Evolutionary conservation across 2,888 invertebrate genomes (phyloP).

Genomic region (Sesamia inferens): DNA sequence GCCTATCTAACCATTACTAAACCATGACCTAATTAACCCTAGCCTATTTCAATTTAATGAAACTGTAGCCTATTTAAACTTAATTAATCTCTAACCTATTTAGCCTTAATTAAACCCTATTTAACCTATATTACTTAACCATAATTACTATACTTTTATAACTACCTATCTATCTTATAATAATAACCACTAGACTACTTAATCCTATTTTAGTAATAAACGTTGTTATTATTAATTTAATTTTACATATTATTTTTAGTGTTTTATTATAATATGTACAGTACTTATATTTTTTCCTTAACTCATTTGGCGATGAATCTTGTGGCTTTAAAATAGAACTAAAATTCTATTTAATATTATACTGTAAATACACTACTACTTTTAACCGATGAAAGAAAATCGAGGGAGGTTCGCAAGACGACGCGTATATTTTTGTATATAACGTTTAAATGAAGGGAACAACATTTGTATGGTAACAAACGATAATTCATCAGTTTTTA

Average conservation of each 20-base stretch:
- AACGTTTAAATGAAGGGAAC: no score
- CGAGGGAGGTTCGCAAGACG: no score
- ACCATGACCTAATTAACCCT: neutral
- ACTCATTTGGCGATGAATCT: neutral
- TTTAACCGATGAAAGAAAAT: neutral
- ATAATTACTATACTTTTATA: neutral
- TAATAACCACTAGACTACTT: neutral
- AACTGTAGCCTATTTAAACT: no score
- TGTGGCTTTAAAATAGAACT: neutral
- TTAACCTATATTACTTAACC: neutral
- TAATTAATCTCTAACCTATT: neutral
- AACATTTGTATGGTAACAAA: no score
- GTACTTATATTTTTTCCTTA: neutral
- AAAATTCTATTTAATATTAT: neutral
- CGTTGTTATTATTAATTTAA: neutral
- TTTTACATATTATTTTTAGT: neutral
- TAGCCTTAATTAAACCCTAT: neutral
- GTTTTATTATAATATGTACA: slow-evolving; percentile 2
- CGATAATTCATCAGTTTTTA: no score
- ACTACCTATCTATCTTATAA: neutral
- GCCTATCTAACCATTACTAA: neutral
- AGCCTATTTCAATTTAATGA: neutral
- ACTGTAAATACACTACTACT: neutral
- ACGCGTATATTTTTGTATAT: no score
- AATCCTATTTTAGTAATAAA: neutral